These are phyloP conservation scores for Bubo blakistoni DNA, from an alignment of 2,113 vertebrate genomes.

Conservation along the genomic window DNA sequence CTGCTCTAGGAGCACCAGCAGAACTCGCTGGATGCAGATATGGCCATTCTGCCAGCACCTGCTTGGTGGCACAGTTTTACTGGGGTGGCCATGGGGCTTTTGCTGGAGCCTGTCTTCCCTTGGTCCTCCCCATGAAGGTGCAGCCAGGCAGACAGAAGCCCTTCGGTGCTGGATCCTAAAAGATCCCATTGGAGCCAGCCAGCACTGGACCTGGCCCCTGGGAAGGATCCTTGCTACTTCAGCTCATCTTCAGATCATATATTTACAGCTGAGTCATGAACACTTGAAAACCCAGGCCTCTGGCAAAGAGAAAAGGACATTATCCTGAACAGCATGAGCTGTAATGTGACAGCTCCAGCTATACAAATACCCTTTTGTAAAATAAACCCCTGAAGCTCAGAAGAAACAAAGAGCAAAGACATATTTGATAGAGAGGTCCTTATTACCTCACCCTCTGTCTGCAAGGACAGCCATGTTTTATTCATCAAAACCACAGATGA, in stretches of 20 bases:
- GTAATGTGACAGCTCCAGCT: background rate
- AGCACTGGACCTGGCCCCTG: rapidly evolving
- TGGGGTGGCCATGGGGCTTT: background rate
- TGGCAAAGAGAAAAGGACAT: background rate
- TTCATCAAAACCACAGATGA: background rate
- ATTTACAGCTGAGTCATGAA: background rate
- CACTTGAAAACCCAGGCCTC: background rate
- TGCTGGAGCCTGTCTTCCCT: background rate
- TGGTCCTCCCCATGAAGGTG: background rate
- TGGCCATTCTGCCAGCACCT: background rate
- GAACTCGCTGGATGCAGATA: background rate
- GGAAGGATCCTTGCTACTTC: background rate
- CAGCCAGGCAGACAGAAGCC: background rate
- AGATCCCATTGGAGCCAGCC: background rate
- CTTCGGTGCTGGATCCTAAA: background rate
- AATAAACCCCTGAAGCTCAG: background rate
- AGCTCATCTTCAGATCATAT: background rate
- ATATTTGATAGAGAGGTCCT: background rate
- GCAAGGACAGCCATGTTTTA: background rate
- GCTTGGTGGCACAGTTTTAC: background rate
- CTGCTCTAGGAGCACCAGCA: background rate
- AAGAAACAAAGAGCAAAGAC: background rate
- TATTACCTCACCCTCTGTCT: background rate
- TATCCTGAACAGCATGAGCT: background rate
- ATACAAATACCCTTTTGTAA: background rate